Base-by-base conservation (phyloP, 1,140 invertebrate genomes). In the Whitmania pigra region DNA sequence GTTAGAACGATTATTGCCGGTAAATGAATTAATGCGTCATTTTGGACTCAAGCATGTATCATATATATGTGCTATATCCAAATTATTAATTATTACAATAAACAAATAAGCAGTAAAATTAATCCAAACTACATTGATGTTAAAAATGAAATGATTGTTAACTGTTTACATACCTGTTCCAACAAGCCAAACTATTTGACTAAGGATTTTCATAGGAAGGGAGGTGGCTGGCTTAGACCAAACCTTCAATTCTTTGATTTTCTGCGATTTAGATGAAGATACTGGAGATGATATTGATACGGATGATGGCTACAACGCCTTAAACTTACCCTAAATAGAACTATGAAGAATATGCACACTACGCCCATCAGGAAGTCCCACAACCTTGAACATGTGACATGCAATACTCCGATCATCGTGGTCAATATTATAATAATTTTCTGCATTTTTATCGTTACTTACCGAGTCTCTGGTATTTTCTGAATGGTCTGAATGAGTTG, bases 301-400 rank as follows among this genome's bases (percentile, higher is more conserved):
- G 1, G 25, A 43, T 15, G 25, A 18, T 31, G 36, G 36, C 25
- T 36, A 11, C 40, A n/a, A 31, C 18, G 11, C 11, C 36, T 43
- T 22, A 68, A 68, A 71, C 5, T 53, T 68, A 73, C 73, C 73
- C 75, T 75, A 68, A 76, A 69, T 11, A 69, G 27, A 25, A 75
- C 53, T 15, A 76, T 66, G 29, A 75, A 43, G 66, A 76, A 60
- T 31, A 76, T 71, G 68, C 73, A 72, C 18, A 63, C 29, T 9
- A 76, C 53, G 20, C 76, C 76, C 25, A 76, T 53, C 18, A 72
- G 27, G 40, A 75, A 57, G 69, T 76, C 75, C 54, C 67, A 75
- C 49, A 74, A 67, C 17, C 75, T 76, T 57, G 20, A 71, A 54
- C 55, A 49, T 22, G 25, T 9, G 55, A 74, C 15, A 49, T 55